A percentile compares a stretch with the other conserved stretches of the same genome.
Evolutionary conservation across 2,888 invertebrate species (phyloP).

Genomic region (Cryptophagus acutangulus): DNA sequence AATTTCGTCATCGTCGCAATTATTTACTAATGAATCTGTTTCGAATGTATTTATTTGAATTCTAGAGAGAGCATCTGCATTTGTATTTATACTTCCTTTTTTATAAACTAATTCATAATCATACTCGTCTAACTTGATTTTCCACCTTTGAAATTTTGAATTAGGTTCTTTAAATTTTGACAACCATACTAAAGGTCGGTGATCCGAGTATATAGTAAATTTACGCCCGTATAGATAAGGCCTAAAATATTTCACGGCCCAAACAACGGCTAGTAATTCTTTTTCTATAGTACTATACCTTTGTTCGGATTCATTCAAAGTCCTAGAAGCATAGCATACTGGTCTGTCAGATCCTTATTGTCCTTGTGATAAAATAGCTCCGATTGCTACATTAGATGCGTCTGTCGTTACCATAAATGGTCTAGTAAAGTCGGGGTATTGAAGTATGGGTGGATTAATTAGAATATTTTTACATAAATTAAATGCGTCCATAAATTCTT

Average conservation of each 20-base stretch:
- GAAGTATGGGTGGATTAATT: no score
- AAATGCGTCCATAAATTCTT: constrained; percentile 16
- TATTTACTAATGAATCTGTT: no score
- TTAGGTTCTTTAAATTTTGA: constrained; percentile 14
- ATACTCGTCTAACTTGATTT: no score
- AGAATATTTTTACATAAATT: constrained; percentile 17
- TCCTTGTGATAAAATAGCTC: constrained; percentile 23
- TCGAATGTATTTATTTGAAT: no score
- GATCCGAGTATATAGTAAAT: constrained; percentile 20
- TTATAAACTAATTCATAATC: no score
- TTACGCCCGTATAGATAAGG: no score
- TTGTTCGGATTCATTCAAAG: no score
- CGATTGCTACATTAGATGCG: no score
- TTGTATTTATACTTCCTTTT: no score
- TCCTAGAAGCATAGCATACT: constrained; percentile 21
- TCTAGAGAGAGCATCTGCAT: no score
- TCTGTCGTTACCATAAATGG: constrained; percentile 25
- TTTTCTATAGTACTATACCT: no score
- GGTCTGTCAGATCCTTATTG: constrained; percentile 14
- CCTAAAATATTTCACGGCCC: constrained; percentile 20
- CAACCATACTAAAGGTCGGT: constrained; percentile 22
- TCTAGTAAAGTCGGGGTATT: constrained; percentile 22
- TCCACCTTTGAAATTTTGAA: constrained; percentile 13
- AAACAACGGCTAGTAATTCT: constrained; percentile 18
- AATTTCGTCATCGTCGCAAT: no score